phyloP scores from a whole-genome alignment of 2,113 vertebrate genomes.

The Callionymus lyra region DNA sequence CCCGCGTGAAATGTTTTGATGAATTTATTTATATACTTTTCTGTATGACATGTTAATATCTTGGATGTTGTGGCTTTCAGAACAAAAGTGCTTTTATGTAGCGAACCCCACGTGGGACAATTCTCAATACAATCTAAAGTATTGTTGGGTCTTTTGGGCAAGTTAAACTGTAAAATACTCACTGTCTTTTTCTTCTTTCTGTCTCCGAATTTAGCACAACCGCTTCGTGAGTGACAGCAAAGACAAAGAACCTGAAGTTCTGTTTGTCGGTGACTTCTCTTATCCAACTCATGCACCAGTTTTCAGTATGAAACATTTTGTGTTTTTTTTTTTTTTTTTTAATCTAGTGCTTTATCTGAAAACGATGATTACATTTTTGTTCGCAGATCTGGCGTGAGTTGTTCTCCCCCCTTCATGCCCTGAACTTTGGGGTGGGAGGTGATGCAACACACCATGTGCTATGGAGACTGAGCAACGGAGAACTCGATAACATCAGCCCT shows the following conservation, averaged over 20 bases:
- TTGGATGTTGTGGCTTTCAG: too few species aligned
- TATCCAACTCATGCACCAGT: constrained; percentile 81
- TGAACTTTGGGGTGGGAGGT: constrained; percentile 83
- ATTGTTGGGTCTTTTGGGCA: neutral
- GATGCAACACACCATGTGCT: constrained; percentile 83
- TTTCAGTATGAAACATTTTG: constrained; percentile 66
- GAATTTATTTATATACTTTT: too few species aligned
- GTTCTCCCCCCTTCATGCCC: constrained; percentile 82
- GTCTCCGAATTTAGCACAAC: constrained; percentile 66
- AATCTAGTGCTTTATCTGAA: neutral
- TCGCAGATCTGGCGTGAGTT: constrained; percentile 81
- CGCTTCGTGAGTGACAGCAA: constrained; percentile 81
- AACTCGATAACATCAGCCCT: constrained; percentile 81
- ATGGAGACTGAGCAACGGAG: constrained; percentile 83
- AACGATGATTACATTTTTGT: neutral
- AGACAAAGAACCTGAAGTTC: constrained; percentile 81
- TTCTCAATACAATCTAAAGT: too few species aligned
- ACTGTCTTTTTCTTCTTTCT: neutral
- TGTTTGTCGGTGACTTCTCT: constrained; percentile 84
- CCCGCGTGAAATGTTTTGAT: too few species aligned
- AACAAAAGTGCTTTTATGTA: too few species aligned
- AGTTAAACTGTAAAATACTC: neutral
- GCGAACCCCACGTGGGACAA: too few species aligned
- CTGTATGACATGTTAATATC: too few species aligned
- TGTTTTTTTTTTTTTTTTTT: neutral